Base-by-base conservation (phyloP, 2,888 invertebrate genomes). In the Podabrus alpinus region DNA sequence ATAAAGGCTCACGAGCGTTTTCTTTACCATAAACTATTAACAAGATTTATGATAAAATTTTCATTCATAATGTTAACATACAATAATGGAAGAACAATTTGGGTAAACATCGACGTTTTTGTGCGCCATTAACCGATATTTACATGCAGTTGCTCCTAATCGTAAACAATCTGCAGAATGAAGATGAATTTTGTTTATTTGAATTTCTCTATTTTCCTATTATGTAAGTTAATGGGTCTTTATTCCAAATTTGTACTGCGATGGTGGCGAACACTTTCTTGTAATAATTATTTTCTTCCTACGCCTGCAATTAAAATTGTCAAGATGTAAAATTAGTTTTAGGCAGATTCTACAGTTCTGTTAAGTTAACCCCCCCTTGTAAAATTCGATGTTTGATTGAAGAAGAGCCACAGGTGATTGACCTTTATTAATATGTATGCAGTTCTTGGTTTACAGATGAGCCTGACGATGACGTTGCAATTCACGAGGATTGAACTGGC, bases 1-100 rank as follows among this genome's bases (percentile, higher is more conserved):
- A 71, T 71, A 71, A 66, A 71, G 71, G 13, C 60, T 67, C 19
- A 59, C 19, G 10, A 13, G 19, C 59, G 66, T 59, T 71, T 67
- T 66, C 71, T 66, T 71, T 67, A 59, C 71, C 71, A 66, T 71
- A 71, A 71, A 66, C 59, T 59, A 59, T 24, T 21, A 66, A 71
- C 66, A 13, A 67, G 62, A 70, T 71, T 71, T 59, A 71, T 59
- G 64, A 62, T 64, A 59, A 66, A 69, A 15, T 71, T 64, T 71
- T 71, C 24, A 25, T 17, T 71, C 17, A 29, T 24, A 13, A 16
- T 25, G 15, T 62, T 19, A 45, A 21, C 69, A 59, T 25, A 16
- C n/a, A 21, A 24, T 24, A 60, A 69, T 69, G 60, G 21, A 24
- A 13, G 13, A 64, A 61, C 19, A 64, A 64, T 21, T 45, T 45